A percentile compares a stretch with the other conserved stretches of the same genome.
phyloP scores from a whole-genome alignment of 2,113 vertebrate genomes.

The Coreoperca whiteheadi region DNA sequence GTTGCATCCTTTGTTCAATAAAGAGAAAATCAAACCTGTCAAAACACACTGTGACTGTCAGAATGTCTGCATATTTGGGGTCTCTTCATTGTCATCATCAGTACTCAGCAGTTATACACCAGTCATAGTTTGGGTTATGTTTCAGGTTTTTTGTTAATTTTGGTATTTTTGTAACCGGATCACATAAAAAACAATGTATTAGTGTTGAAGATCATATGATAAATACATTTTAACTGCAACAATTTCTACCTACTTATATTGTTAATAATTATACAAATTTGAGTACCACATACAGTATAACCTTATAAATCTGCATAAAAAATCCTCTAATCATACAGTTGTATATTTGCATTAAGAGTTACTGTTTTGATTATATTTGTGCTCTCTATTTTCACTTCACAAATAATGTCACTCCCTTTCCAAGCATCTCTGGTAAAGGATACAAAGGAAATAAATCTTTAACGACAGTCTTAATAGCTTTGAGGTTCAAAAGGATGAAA shows the following conservation, averaged over 20 bases:
- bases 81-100: conserved; percentile 24
- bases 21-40: conserved; percentile 16
- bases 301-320: conserved; percentile 22
- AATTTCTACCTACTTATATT: background rate
- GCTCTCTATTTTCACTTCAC: conserved; percentile 2
- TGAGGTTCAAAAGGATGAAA: conserved; percentile 55
- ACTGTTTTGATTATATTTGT: conserved; percentile 29
- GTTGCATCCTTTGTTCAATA: conserved; percentile 8
- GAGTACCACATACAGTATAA: background rate
- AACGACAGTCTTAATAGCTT: conserved; percentile 42
- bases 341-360: conserved; percentile 41
- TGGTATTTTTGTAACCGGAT: background rate
- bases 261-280: background rate
- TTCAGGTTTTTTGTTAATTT: background rate
- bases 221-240: background rate
- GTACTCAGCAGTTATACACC: conserved; percentile 6
- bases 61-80: background rate
- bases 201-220: background rate
- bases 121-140: background rate
- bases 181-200: background rate
- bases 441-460: conserved; percentile 42
- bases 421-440: conserved; percentile 32
- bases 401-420: conserved; percentile 30
- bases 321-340: conserved; percentile 37
- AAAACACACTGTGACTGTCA: conserved; percentile 21